Conservation (phyloP, 2,113 vertebrate genomes). For the Paramormyrops kingsleyae region DNA sequence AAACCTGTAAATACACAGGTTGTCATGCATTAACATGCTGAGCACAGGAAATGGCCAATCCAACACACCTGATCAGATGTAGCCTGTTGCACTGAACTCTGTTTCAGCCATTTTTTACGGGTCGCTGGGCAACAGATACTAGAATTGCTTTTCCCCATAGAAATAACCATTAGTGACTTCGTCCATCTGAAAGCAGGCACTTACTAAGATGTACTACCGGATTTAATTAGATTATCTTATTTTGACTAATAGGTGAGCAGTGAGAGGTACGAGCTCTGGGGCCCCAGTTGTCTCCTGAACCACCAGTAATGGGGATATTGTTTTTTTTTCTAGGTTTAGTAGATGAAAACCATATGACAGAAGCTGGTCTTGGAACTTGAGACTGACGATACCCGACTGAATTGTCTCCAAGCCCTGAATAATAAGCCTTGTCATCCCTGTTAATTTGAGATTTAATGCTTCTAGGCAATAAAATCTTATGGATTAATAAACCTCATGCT, state of each 20-base stretch:
- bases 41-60: background rate
- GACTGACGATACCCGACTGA: background rate
- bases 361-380: no score
- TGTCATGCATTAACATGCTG: background rate
- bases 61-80: background rate
- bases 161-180: background rate
- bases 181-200: background rate
- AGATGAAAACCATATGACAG: background rate
- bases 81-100: background rate
- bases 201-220: background rate
- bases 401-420: background rate
- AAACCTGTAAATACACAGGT: background rate
- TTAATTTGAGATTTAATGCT: constrained; percentile 4
- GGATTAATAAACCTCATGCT: background rate
- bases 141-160: background rate
- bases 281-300: background rate
- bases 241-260: background rate
- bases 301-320: background rate
- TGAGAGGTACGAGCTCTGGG: background rate
- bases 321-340: background rate
- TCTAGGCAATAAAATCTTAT: background rate
- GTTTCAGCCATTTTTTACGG: background rate
- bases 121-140: background rate
- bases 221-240: constrained; percentile 13
- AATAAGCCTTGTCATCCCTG: background rate